Base-by-base conservation (phyloP, 1,140 invertebrate species). In the Pseudomyrmex dendroicus region DNA sequence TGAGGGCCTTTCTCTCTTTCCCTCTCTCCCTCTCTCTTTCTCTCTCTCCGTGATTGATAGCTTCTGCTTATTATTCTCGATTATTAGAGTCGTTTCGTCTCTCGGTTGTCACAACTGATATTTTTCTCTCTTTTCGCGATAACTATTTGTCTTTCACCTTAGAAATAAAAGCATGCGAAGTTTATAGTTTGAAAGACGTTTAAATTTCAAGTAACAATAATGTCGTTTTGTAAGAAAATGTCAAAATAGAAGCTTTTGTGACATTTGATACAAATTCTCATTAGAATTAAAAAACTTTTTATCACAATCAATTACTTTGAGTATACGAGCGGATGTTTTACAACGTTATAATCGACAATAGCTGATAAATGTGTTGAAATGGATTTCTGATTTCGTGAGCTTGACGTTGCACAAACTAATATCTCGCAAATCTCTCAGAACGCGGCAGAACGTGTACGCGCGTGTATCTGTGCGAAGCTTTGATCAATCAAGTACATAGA, bases 11-110 rank as follows among this genome's bases (percentile, higher is more conserved):
- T 35, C 35, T 7, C 35, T 25, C 25, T 25, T 3, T 22, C 22
- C 7, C 35, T 7, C 35, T 35, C 35, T 22, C 22, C 1, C 22
- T 20, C 22, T 25, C 25, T 25, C 25, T 25, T 3, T 1, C 2
- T 25, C 0, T 35, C 35, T 7, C 35, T 35, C 35, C n/a, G n/a
- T 66, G 85, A 86, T 86, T 67, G 70, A 76, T 76, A 56, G 50
- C 22, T 8, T 3, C 74, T 46, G 52, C 46, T 84, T 57, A 74
- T 80, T 70, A 64, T 82, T 73, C 57, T n/a, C 22, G 48, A 13
- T 78, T 22, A 44, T 63, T 8, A 2, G 17, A 20, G 3, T 22
- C 48, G 20, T 46, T 57, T 59, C 25, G 52, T 22, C 52, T 57
- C 48, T 4, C 10, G 56, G 12, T 57, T 78, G 68, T 12, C 9